Conservation (phyloP, 2,888 invertebrate genomes). For the Andrena praecox region DNA sequence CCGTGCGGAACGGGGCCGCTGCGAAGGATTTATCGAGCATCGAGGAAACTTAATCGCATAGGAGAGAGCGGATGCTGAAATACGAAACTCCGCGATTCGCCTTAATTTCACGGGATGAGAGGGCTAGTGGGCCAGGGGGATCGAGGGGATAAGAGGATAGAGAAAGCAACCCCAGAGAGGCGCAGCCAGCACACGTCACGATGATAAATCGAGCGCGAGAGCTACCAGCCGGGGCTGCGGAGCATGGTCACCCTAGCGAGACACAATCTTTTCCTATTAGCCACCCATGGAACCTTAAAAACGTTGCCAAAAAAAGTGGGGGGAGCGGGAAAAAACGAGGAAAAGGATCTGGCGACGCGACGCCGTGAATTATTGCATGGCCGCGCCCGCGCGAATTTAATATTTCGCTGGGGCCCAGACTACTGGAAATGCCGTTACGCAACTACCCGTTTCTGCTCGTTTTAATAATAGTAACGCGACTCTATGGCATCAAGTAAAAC, state of each 20-base stretch:
- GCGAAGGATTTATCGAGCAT: conserved; percentile 65
- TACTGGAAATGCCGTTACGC: conserved; percentile 20
- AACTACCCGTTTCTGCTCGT: conserved; percentile 20
- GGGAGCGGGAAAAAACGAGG: conserved; percentile 29
- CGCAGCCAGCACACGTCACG: conserved; percentile 62
- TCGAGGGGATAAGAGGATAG: conserved; percentile 37
- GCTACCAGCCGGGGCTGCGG: conserved; percentile 57
- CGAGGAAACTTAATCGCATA: conserved; percentile 67
- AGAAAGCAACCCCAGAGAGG: conserved; percentile 55
- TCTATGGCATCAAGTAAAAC: neutral
- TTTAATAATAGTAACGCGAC: conserved; percentile 32
- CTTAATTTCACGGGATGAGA: conserved; percentile 74
- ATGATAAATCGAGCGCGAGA: conserved; percentile 79
- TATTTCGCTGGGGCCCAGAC: conserved; percentile 39
- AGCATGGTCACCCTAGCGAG: conserved; percentile 65
- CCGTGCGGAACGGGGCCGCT: neutral
- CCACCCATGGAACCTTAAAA: conserved; percentile 68
- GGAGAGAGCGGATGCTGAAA: conserved; percentile 61
- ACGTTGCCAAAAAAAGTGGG: conserved; percentile 65
- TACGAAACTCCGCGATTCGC: conserved; percentile 66
- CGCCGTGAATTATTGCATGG: conserved; percentile 61
- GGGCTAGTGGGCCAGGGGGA: neutral
- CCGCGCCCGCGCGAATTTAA: conserved; percentile 61
- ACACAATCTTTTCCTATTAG: conserved; percentile 75
- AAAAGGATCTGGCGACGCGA: conserved; percentile 11